Base-by-base conservation (phyloP, 2,797 vertebrate species). In the Poeciliopsis gracilis region DNA sequence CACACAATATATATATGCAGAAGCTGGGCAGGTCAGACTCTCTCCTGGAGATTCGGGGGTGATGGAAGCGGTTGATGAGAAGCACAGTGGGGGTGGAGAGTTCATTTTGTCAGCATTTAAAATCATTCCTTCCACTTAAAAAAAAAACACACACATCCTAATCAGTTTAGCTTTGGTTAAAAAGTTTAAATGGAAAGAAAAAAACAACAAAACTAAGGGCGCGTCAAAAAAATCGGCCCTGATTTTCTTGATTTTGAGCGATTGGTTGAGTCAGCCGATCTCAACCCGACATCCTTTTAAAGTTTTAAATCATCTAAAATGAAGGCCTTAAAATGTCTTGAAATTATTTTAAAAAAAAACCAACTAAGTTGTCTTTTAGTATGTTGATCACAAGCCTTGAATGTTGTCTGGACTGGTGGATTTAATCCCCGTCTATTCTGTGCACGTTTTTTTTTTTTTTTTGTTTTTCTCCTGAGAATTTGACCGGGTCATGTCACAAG, bases 81-180 rank as follows among this genome's bases (percentile, higher is more conserved):
- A 86, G 79, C 86, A 74, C 55, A 41, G 67, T 81, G 83, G 88
- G 83, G 80, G 78, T 81, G 69, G 80, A 89, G 88, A 90, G 89
- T 91, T 93, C 84, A 86, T 82, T 89, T 91, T 88, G 85, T 91
- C 84, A 90, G 83, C 85, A 79, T 86, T 90, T 84, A 76, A 87
- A 91, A 85, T 87, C 87, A 71, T 61, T 61, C 28, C 57, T 61
- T 61, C 10, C 28, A 16, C 28, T 33, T 61, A 30, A 16, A 59
- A 59, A 30, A 57, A 33, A 33, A 33, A 33, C 30, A 15, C 7
- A 5, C 57, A 12, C 5, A n/a, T 59, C 12, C 5, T 59, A 30
- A 30, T 59, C n/a, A 59, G 57, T 5, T 59, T 28, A 59, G 28
- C 28, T 59, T 28, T 59, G 57, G 57, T 16, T 6, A 59, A 59